Percentiles rank a stretch among this genome's conserved stretches.
Evolutionary conservation across 2,113 vertebrate species (phyloP).

Genomic region (Cottus gobio): DNA sequence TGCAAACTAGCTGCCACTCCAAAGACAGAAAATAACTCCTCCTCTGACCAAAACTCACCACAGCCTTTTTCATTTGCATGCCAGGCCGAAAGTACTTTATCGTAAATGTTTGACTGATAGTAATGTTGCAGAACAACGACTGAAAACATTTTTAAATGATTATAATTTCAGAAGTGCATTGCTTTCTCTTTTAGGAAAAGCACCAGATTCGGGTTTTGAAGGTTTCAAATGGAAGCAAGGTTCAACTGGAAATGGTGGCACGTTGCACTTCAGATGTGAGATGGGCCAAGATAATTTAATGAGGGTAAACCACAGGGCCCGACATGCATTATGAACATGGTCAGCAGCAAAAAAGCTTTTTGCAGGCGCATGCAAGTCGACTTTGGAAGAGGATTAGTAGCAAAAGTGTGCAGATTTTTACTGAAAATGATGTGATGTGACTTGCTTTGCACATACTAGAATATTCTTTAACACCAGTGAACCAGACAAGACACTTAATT

Average conservation of each 20-base stretch:
- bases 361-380: constrained; percentile 5
- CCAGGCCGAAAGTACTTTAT: constrained; percentile 51
- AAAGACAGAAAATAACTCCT: constrained; percentile 55
- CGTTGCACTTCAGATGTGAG: constrained; percentile 32
- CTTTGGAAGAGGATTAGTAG: background rate
- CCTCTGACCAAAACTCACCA: constrained; percentile 53
- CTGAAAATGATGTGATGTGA: background rate
- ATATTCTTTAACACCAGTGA: background rate
- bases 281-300: constrained; percentile 32
- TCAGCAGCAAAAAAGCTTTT: background rate
- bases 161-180: constrained; percentile 38
- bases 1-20: constrained; percentile 59
- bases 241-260: constrained; percentile 49
- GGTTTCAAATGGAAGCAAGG: constrained; percentile 33
- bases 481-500: constrained; percentile 48
- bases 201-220: constrained; percentile 29
- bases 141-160: constrained; percentile 38
- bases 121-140: constrained; percentile 43
- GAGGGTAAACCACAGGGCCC: constrained; percentile 31
- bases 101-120: constrained; percentile 52
- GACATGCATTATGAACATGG: constrained; percentile 41
- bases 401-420: background rate
- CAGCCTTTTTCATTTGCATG: constrained; percentile 61
- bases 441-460: background rate
- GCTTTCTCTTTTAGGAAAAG: constrained; percentile 34